A percentile compares a stretch with the other conserved stretches of the same genome.
Evolutionary conservation across 1,140 invertebrate species (phyloP).

Genomic region (Nymphalis io): DNA sequence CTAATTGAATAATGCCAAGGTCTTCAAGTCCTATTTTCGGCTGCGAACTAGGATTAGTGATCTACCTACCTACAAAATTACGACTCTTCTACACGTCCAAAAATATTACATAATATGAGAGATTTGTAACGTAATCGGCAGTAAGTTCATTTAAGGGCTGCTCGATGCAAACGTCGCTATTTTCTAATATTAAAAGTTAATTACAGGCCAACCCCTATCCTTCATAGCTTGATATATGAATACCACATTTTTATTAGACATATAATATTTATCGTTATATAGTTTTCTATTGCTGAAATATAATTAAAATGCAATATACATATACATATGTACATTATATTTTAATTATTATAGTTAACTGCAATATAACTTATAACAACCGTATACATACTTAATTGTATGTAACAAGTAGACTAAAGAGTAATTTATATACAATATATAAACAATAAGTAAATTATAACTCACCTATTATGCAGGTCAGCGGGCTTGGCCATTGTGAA

Average conservation of each 20-base stretch:
- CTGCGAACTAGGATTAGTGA: conserved; percentile 1
- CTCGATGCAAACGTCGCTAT: conserved; percentile 12
- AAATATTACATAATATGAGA: conserved; percentile 31
- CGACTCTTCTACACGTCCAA: conserved; percentile 18
- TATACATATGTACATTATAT: no score
- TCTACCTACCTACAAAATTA: conserved; percentile 20
- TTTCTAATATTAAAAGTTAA: conserved; percentile 8
- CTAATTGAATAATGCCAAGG: conserved; percentile 15
- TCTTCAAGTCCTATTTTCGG: conserved; percentile 11
- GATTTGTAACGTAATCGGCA: conserved; percentile 22
- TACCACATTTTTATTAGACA: no score
- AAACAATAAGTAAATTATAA: no score
- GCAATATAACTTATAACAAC: no score
- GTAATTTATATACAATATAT: no score
- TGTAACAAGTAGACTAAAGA: no score
- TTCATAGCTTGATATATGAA: no score
- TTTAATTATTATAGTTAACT: no score
- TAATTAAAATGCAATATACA: no score
- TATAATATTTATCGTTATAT: no score
- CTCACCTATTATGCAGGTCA: conserved; percentile 83
- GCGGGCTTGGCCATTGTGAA: conserved; percentile 88
- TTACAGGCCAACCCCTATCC: conserved; percentile 6
- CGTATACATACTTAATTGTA: no score
- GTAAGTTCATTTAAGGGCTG: conserved; percentile 18
- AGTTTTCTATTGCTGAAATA: no score